Evolutionary conservation across 2,797 vertebrate genomes (phyloP).

Genomic region (Alca torda): DNA sequence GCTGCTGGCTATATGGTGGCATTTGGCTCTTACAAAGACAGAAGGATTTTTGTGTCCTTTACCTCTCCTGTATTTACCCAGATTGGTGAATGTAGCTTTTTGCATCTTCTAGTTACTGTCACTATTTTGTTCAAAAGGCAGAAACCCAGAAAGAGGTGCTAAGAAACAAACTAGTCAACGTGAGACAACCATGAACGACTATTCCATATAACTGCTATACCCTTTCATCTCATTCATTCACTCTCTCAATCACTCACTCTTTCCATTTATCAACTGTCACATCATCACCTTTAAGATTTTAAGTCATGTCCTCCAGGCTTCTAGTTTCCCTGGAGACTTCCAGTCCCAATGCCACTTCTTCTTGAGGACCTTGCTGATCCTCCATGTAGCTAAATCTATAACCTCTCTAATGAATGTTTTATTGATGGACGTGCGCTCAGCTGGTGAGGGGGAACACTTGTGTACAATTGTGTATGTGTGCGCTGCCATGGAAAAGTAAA

Average conservation of each 20-base stretch:
- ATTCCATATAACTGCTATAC: background rate
- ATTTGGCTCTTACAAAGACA: background rate
- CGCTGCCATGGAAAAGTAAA: constrained; percentile 25
- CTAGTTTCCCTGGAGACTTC: background rate
- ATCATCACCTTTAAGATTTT: background rate
- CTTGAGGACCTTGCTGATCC: background rate
- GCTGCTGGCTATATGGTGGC: background rate
- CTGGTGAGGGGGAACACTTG: background rate
- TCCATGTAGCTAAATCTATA: background rate
- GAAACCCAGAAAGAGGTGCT: background rate
- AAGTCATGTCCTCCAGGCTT: background rate
- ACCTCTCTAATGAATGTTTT: background rate
- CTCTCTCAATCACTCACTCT: background rate
- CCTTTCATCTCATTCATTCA: background rate
- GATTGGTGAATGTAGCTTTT: background rate
- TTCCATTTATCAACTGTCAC: background rate
- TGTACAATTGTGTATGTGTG: background rate
- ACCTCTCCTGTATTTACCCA: background rate
- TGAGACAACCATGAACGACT: background rate
- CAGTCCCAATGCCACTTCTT: background rate
- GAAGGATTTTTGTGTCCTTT: background rate
- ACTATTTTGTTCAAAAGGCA: background rate
- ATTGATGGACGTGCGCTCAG: background rate
- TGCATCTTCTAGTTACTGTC: background rate
- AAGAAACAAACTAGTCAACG: background rate